Base-by-base conservation (phyloP, 2,113 vertebrate species). In the Neopipo cinnamomea region DNA sequence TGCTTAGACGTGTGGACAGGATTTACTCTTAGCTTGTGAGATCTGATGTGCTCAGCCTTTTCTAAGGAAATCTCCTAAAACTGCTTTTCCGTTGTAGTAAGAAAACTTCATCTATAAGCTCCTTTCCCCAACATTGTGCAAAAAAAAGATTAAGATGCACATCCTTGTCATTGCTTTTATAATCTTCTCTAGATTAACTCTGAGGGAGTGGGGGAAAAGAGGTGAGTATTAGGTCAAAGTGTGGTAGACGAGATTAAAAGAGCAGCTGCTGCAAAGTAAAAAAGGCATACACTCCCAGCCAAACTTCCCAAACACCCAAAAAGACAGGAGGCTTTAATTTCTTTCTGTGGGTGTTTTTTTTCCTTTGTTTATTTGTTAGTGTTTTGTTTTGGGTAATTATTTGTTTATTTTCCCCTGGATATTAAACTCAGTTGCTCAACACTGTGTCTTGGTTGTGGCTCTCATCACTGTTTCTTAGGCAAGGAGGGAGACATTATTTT, bases 151-250 rank as follows among this genome's bases (percentile, higher is more conserved):
- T 84, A 91, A 67, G 88, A 75, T 91, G 25, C n/a, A 42, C 44
- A 91, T 65, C 12, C 31, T 80, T 52, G 52, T 81, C 0, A 2
- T 87, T 87, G 35, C 25, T 84, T 95, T 88, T 67, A 42, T 71
- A 85, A 93, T 97, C 74, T 85, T 66, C 35, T 63, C 35, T 85
- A 82, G 79, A 82, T 95, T 92, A 94, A 89, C 55, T 73, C 9
- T 41, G 78, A 65, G 52, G 25, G 42, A 53, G 33, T 6, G 2
- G 9, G 20, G 41, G 5, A 19, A 52, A 44, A 85, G 42, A 85
- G 52, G 53, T 42, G 50, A 71, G 25, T 85, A 52, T 85, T 93
- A 77, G 39, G 59, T 53, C 66, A 72, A 70, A 86, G 22, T 3
- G 2, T 65, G 88, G 55, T 85, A 84, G 55, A 49, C 18, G 6